Percentiles rank a stretch among this genome's conserved stretches.
Evolutionary conservation across 2,888 invertebrate genomes (phyloP).

Genomic region (Leucozona laternaria): DNA sequence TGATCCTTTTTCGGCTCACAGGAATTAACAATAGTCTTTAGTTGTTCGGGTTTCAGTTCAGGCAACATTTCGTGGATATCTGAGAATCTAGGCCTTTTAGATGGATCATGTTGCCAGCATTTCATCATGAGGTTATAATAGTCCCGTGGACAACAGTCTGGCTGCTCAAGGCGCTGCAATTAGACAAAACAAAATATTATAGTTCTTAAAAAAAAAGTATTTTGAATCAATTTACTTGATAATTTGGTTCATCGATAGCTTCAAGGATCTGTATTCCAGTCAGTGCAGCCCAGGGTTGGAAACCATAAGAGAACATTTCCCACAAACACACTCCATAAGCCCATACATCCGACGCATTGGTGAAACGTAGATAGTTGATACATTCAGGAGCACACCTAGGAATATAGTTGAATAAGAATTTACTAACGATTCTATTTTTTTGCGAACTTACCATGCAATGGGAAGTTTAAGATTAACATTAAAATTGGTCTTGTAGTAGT

Average conservation of each 20-base stretch:
- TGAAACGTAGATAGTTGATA: slow-evolving; percentile 97
- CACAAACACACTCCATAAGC: slow-evolving; percentile 99
- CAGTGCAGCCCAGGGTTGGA: slow-evolving; percentile 98
- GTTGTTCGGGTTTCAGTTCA: slow-evolving; percentile 95
- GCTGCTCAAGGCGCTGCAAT: slow-evolving; percentile 92
- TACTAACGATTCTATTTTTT: background rate
- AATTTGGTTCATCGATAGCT: slow-evolving; percentile 96
- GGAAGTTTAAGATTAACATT: slow-evolving; percentile 98
- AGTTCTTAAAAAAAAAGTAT: background rate
- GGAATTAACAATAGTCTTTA: slow-evolving; percentile 89
- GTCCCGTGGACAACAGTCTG: slow-evolving; percentile 96
- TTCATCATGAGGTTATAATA: slow-evolving; percentile 96
- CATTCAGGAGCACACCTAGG: slow-evolving; percentile 98
- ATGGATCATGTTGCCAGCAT: slow-evolving; percentile 98
- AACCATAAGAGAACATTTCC: slow-evolving; percentile 99
- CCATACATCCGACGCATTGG: slow-evolving; percentile 99
- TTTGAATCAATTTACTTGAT: slow-evolving; percentile 85
- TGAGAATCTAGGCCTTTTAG: slow-evolving; percentile 94
- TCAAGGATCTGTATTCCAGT: slow-evolving; percentile 97
- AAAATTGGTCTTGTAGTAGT: slow-evolving; percentile 99
- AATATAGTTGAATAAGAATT: background rate
- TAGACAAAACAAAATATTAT: slow-evolving; percentile 23
- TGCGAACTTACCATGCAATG: slow-evolving; percentile 93
- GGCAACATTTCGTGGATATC: slow-evolving; percentile 92
- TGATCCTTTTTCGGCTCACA: slow-evolving; percentile 87